Percentiles rank a stretch among this genome's conserved stretches.
These are phyloP conservation scores for Mythimna lalbum DNA, from an alignment of 2,888 invertebrate genomes.

Conservation along the genomic window DNA sequence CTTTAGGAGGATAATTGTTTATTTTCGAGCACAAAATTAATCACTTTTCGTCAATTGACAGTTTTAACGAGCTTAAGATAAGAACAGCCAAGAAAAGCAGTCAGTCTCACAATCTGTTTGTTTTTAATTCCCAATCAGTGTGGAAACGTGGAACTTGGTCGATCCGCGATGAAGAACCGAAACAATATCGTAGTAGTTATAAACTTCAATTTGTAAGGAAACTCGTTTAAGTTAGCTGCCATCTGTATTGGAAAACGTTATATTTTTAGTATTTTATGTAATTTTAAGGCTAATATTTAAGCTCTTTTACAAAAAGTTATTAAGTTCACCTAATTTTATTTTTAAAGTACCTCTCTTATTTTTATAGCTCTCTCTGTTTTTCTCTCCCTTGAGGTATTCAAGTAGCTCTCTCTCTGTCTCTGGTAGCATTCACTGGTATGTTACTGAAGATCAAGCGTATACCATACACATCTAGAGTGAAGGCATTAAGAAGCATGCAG, in stretches of 20 bases:
- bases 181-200: constrained; percentile 50
- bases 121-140: constrained; percentile 52
- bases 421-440: too few species aligned
- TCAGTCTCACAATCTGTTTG: constrained; percentile 41
- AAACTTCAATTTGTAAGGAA: constrained; percentile 56
- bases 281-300: constrained; percentile 8
- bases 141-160: constrained; percentile 31
- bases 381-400: too few species aligned
- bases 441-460: too few species aligned
- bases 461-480: too few species aligned
- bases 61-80: constrained; percentile 24
- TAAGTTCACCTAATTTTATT: neutral
- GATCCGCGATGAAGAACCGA: constrained; percentile 25
- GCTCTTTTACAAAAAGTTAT: neutral
- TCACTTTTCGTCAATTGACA: constrained; percentile 22
- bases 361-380: too few species aligned
- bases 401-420: too few species aligned
- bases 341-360: too few species aligned
- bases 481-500: too few species aligned
- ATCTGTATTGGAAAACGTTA: constrained; percentile 37
- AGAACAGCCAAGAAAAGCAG: constrained; percentile 29
- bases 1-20: constrained; percentile 8
- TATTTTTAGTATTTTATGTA: constrained; percentile 24
- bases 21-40: constrained; percentile 16
- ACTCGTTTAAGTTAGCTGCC: constrained; percentile 51